These are phyloP conservation scores for Trichacis sp. DNA, from an alignment of 2,888 invertebrate species.

Conservation along the genomic window DNA sequence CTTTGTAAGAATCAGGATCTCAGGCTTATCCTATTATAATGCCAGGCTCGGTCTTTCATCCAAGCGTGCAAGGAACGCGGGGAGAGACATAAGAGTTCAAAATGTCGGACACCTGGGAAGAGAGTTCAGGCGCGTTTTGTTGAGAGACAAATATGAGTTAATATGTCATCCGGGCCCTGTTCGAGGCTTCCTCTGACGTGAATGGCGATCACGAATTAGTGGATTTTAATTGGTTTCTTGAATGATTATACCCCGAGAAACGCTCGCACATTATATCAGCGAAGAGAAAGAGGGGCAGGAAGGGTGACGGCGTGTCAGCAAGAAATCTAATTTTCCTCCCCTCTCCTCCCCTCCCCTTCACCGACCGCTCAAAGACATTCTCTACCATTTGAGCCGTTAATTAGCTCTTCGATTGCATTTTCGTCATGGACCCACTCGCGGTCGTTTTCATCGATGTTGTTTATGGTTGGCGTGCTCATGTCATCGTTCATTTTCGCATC, in stretches of 20 bases:
- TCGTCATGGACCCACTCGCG: conserved; percentile 17
- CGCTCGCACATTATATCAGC: conserved; percentile 16
- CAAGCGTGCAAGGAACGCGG: conserved; percentile 43
- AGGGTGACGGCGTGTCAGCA: conserved; percentile 22
- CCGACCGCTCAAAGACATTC: conserved; percentile 30
- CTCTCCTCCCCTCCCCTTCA: not conserved
- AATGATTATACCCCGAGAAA: conserved; percentile 29
- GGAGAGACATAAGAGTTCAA: conserved; percentile 58
- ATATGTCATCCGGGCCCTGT: conserved; percentile 64
- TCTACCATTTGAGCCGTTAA: conserved; percentile 27
- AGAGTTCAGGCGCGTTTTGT: conserved; percentile 61
- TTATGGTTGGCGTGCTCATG: conserved; percentile 14
- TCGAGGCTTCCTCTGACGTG: conserved; percentile 52
- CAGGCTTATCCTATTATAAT: conserved; percentile 49
- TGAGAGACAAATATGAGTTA: conserved; percentile 66
- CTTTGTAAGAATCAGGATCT: conserved; percentile 16
- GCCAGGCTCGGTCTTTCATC: conserved; percentile 45
- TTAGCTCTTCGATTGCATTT: conserved; percentile 35
- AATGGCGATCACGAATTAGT: conserved; percentile 62
- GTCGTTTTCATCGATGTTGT: conserved; percentile 22
- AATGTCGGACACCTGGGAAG: conserved; percentile 62
- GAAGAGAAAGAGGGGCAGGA: conserved; percentile 8
- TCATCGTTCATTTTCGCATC: conserved; percentile 17
- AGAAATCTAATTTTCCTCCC: conserved; percentile 33
- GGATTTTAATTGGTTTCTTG: conserved; percentile 60